phyloP scores from a whole-genome alignment of 2,113 vertebrate species.

The human (Homo sapiens) region DNA sequence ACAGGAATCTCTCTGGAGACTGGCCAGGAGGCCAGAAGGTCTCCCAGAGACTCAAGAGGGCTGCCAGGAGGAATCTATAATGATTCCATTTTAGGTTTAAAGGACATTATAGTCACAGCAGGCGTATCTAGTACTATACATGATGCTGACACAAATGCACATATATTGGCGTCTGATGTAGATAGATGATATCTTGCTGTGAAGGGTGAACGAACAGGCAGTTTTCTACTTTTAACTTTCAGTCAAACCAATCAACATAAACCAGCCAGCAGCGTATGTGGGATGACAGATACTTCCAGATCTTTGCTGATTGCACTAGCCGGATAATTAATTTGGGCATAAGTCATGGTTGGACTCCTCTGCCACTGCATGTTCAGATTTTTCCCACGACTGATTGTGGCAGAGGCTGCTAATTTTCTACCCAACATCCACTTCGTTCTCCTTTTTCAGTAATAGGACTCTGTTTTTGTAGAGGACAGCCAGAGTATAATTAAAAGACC shows the following conservation, averaged over 20 bases:
- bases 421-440: background rate
- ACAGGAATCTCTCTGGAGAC: constrained; percentile 66
- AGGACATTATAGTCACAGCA: constrained; percentile 43
- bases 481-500: background rate
- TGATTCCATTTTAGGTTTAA: constrained; percentile 59
- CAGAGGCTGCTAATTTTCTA: background rate
- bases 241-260: background rate
- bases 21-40: constrained; percentile 62
- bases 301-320: constrained; percentile 36
- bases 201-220: background rate
- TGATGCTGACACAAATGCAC: background rate
- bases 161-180: background rate
- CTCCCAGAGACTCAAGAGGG: constrained; percentile 34
- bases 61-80: constrained; percentile 52
- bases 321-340: constrained; percentile 27
- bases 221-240: constrained; percentile 48
- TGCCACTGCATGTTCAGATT: background rate
- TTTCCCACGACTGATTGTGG: background rate
- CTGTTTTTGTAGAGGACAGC: background rate
- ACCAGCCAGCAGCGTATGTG: background rate
- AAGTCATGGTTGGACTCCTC: background rate
- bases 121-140: background rate
- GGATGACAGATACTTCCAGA: constrained; percentile 16
- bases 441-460: background rate
- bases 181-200: background rate